Evolutionary conservation across 2,797 vertebrate species (phyloP).

Genomic region (Huso huso): DNA sequence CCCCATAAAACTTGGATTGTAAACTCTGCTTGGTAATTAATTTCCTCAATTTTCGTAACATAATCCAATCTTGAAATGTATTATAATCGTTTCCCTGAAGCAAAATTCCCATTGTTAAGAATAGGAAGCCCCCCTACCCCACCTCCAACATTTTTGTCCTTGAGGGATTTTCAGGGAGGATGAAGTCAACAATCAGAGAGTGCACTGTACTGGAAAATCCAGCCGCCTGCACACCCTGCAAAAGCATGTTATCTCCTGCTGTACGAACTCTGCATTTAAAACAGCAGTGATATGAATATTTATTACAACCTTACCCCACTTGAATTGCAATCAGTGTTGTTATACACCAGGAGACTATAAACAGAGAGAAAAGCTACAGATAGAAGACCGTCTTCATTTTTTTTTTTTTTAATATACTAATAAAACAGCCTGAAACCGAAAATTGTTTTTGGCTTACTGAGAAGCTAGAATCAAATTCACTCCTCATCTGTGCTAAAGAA

Average conservation of each 20-base stretch:
- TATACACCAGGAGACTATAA: too few species aligned
- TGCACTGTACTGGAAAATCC: background rate
- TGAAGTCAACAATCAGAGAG: conserved; percentile 1
- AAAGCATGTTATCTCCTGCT: too few species aligned
- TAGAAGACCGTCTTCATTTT: too few species aligned
- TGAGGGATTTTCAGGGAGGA: background rate
- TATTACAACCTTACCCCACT: background rate
- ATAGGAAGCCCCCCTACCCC: background rate
- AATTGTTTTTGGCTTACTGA: too few species aligned
- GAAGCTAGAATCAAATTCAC: too few species aligned
- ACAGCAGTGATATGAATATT: background rate
- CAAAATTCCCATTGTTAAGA: background rate
- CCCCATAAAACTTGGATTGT: too few species aligned
- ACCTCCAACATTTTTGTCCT: background rate
- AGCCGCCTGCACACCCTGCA: background rate
- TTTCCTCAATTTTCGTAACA: conserved; percentile 2
- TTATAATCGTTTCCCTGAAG: background rate
- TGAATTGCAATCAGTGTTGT: too few species aligned
- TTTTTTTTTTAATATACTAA: too few species aligned
- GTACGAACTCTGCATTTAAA: background rate
- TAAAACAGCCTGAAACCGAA: too few species aligned
- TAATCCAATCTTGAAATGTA: too few species aligned
- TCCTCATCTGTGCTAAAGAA: too few species aligned
- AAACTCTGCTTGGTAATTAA: conserved; percentile 2
- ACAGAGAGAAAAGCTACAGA: too few species aligned